Evolutionary conservation across 2,888 invertebrate genomes (phyloP).

Genomic region (Heteromurus nitidus): DNA sequence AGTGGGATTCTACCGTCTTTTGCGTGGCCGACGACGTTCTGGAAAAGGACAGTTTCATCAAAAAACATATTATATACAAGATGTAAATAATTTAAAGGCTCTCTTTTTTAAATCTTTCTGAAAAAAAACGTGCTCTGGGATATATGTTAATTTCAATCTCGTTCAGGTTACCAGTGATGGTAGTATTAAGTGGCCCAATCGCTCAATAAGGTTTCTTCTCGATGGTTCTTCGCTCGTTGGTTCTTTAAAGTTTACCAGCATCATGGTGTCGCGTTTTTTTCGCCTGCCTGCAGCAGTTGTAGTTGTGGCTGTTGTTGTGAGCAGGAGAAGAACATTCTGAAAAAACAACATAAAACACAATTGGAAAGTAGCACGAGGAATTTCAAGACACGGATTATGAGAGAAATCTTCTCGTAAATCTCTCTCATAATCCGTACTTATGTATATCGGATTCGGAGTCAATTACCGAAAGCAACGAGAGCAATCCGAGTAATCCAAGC

Average conservation of each 20-base stretch:
- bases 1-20: conserved; percentile 65
- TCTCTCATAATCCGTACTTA: too few relatives aligned
- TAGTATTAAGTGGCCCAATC: conserved; percentile 59
- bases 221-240: too few relatives aligned
- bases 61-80: too few relatives aligned
- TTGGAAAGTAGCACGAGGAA: neutral
- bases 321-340: conserved; percentile 65
- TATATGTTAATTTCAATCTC: neutral
- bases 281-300: conserved; percentile 25
- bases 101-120: too few relatives aligned
- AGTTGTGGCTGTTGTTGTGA: conserved; percentile 57
- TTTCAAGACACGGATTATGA: neutral
- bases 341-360: conserved; percentile 18
- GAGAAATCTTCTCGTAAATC: too few relatives aligned
- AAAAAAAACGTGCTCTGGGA: neutral
- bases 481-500: conserved; percentile 69
- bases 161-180: conserved; percentile 65
- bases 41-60: too few relatives aligned
- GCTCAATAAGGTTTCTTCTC: conserved; percentile 40
- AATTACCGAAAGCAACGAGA: conserved; percentile 67
- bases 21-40: conserved; percentile 69
- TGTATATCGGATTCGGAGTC: too few relatives aligned
- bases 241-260: conserved; percentile 50
- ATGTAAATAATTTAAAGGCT: too few relatives aligned
- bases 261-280: conserved; percentile 39